Evolutionary conservation across 2,113 vertebrate genomes (phyloP).

Genomic region (Corythaeola cristata): DNA sequence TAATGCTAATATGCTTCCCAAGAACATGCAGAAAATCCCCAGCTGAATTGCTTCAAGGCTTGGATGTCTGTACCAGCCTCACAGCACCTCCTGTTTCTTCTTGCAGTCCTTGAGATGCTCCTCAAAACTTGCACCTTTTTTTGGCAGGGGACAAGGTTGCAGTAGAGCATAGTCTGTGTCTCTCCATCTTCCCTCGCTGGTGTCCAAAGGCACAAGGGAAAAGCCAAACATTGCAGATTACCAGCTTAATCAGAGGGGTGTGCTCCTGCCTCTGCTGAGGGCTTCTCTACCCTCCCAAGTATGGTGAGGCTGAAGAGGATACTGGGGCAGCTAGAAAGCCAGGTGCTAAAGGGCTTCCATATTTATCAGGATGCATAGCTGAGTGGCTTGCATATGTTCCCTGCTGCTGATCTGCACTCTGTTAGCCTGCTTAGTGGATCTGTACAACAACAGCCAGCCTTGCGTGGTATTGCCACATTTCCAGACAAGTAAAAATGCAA

Average conservation of each 20-base stretch:
- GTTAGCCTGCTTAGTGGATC: conserved; percentile 8
- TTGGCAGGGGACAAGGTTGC: neutral
- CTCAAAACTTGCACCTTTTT: neutral
- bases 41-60: neutral
- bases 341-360: neutral
- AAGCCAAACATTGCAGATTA: neutral
- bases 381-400: neutral
- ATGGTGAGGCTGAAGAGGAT: neutral
- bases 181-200: neutral
- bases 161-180: neutral
- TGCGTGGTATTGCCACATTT: conserved; percentile 28
- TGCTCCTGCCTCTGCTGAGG: neutral
- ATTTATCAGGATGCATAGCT: neutral
- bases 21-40: neutral
- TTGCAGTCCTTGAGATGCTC: neutral
- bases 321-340: neutral
- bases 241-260: neutral
- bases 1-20: neutral
- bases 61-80: neutral
- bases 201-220: neutral
- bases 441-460: neutral
- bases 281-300: neutral
- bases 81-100: neutral
- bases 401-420: neutral
- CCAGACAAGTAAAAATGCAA: conserved; percentile 36